Percentiles rank a stretch among this genome's conserved stretches.
These are phyloP conservation scores for Endotricha flammealis DNA, from an alignment of 2,888 invertebrate genomes.

Conservation along the genomic window DNA sequence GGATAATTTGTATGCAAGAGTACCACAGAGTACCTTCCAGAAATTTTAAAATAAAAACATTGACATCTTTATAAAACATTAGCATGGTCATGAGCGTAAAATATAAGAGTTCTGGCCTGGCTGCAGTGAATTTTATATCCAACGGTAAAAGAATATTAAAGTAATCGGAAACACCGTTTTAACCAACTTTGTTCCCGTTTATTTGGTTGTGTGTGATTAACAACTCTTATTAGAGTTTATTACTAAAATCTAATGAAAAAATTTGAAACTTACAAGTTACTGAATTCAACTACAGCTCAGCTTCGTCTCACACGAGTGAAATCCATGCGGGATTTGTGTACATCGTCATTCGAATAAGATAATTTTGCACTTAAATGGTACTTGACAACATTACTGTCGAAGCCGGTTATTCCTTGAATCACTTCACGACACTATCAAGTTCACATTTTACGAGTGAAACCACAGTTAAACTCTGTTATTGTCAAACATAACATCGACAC, in stretches of 20 bases:
- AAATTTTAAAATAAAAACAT: slow-evolving; percentile 1
- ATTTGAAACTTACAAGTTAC: slow-evolving; percentile 31
- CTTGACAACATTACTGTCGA: slow-evolving; percentile 55
- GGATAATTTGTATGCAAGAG: slow-evolving; percentile 8
- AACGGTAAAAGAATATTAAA: no score
- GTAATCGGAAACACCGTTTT: no score
- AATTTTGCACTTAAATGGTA: slow-evolving; percentile 67
- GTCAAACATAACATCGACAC: slow-evolving; percentile 34
- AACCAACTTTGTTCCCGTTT: no score
- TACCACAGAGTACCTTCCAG: background rate
- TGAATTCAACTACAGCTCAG: slow-evolving; percentile 26
- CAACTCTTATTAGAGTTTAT: no score
- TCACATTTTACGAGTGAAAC: slow-evolving; percentile 46
- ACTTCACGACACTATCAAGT: slow-evolving; percentile 66
- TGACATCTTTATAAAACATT: background rate
- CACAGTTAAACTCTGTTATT: slow-evolving; percentile 27
- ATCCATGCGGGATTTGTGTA: slow-evolving; percentile 47
- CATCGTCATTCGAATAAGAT: slow-evolving; percentile 50
- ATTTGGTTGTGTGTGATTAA: no score
- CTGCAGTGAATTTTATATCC: no score
- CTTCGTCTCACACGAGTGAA: slow-evolving; percentile 36
- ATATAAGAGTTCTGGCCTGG: no score
- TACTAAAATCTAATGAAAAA: background rate
- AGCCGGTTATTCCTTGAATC: slow-evolving; percentile 55
- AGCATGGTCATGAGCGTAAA: background rate